Percentiles rank a stretch among this genome's conserved stretches.
phyloP scores from a whole-genome alignment of 2,888 invertebrate genomes.

The Morpho helenor region DNA sequence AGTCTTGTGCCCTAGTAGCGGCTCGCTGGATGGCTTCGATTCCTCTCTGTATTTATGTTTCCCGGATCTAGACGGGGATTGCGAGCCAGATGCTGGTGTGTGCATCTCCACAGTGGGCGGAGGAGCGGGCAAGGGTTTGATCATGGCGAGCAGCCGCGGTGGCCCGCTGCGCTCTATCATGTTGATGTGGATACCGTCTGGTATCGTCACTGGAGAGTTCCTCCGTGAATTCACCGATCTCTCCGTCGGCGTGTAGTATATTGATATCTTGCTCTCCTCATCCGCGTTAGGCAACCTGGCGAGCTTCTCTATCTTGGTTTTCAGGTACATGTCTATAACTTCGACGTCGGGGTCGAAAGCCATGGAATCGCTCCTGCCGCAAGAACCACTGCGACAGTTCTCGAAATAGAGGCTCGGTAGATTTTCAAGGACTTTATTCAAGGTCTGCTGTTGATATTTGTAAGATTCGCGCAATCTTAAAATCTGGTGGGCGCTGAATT shows the following conservation, averaged over 20 bases:
- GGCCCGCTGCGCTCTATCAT: conserved; percentile 69
- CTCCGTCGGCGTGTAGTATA: conserved; percentile 91
- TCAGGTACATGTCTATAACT: conserved; percentile 83
- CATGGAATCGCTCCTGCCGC: conserved; percentile 86
- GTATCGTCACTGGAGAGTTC: conserved; percentile 59
- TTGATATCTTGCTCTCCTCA: conserved; percentile 84
- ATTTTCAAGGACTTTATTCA: conserved; percentile 96
- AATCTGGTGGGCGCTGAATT: conserved; percentile 96
- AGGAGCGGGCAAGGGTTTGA: conserved; percentile 46
- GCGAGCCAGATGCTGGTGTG: conserved; percentile 36
- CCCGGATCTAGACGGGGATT: conserved; percentile 21
- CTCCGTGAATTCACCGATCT: conserved; percentile 76
- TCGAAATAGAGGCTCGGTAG: conserved; percentile 94
- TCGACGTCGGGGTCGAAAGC: conserved; percentile 84
- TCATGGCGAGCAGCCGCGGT: conserved; percentile 58
- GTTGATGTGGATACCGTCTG: conserved; percentile 81
- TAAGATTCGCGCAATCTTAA: conserved; percentile 93
- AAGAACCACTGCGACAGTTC: conserved; percentile 93
- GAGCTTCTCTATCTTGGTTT: conserved; percentile 81
- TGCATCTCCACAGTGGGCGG: conserved; percentile 39
- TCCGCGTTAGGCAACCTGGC: conserved; percentile 76
- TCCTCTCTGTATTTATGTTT: conserved; percentile 33
- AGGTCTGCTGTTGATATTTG: conserved; percentile 96
- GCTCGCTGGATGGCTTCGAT: conserved; percentile 63
- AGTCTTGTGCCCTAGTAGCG: conserved; percentile 48